Conservation (phyloP, 2,888 invertebrate genomes). For the Philereme transversata region DNA sequence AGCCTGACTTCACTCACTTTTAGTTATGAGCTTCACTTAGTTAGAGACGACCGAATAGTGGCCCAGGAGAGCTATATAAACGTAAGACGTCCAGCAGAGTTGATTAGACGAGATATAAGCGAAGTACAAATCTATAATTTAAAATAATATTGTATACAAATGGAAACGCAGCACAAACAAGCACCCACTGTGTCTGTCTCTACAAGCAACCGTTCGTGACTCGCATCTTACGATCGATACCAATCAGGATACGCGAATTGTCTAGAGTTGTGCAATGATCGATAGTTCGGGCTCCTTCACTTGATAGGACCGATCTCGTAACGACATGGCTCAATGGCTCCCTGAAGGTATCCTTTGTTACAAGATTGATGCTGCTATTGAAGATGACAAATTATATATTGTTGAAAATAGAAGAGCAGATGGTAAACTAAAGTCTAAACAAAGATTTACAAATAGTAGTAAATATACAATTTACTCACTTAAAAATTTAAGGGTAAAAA, state of each 20-base stretch:
- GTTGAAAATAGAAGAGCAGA: not conserved
- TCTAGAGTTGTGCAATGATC: slow-evolving; percentile 26
- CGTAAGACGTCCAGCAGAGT: too few relatives aligned
- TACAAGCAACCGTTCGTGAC: slow-evolving; percentile 54
- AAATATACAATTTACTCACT: too few relatives aligned
- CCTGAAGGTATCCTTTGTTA: slow-evolving; percentile 8
- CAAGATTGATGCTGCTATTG: slow-evolving; percentile 13
- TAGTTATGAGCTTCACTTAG: too few relatives aligned
- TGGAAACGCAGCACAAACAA: slow-evolving; percentile 35
- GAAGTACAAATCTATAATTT: too few relatives aligned
- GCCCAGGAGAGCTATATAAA: too few relatives aligned
- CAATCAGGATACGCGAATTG: slow-evolving; percentile 38
- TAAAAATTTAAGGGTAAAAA: too few relatives aligned
- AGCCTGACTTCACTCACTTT: too few relatives aligned
- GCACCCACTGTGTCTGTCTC: slow-evolving; percentile 36
- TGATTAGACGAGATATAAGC: too few relatives aligned
- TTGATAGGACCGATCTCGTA: slow-evolving; percentile 21
- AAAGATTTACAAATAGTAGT: too few relatives aligned
- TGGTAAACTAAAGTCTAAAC: too few relatives aligned
- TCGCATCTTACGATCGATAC: slow-evolving; percentile 51
- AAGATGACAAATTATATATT: slow-evolving; percentile 3
- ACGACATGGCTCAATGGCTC: too few relatives aligned
- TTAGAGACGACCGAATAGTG: too few relatives aligned
- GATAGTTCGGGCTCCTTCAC: slow-evolving; percentile 19
- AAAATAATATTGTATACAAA: slow-evolving; percentile 11